Evolutionary conservation across 2,113 vertebrate species (phyloP), one percentile per base, ranked within the genome.

Genomic region (Ivindomyrus marchei): DNA sequence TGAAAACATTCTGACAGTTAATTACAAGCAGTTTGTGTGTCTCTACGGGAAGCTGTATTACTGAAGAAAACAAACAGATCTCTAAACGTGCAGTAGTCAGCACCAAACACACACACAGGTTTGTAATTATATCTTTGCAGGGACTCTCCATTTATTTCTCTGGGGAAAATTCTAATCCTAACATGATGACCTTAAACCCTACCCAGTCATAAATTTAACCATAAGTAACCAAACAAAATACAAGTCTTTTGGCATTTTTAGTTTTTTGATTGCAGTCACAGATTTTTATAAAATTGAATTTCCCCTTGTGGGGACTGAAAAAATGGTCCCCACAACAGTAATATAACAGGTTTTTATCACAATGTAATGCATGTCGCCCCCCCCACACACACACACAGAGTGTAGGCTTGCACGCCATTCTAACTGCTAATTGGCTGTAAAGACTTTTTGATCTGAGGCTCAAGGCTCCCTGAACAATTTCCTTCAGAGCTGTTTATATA

Each of bases 1-100:
- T 66, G 36, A 46, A 88, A 88, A 88, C 36, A 88, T 58, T 7
- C 27, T 88, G 87, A n/a, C 56, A 66, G 31, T 88, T 88, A 88
- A 66, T 88, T 88, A 88, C 15, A 24, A 88, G 42, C 45, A 31
- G 62, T 45, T 58, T 36, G 42, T 70, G 21, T 24, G 47, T 74
- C 17, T 27, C 19, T 4, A 10, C 19, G 7, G 56, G 87, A 62
- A 13, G 87, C 19, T 21, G 39, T 27, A 62, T 66, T 62, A 13
- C 49, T 31, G 56, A 15, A 31, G 42, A 15, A 11, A n/a, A 74
- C 13, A 47, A 49, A 87, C 8, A 21, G 87, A 24, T 42, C 9
- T 58, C 36, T 88, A 47, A 49, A 49, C 7, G 24, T n/a, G 3
- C 11, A 49, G 19, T 3, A 56, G 36, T 24, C 45, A 88, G 21